Percentiles rank a stretch among this genome's conserved stretches.
Evolutionary conservation across 1,140 invertebrate genomes (phyloP).

Genomic region (Drusus annulatus): DNA sequence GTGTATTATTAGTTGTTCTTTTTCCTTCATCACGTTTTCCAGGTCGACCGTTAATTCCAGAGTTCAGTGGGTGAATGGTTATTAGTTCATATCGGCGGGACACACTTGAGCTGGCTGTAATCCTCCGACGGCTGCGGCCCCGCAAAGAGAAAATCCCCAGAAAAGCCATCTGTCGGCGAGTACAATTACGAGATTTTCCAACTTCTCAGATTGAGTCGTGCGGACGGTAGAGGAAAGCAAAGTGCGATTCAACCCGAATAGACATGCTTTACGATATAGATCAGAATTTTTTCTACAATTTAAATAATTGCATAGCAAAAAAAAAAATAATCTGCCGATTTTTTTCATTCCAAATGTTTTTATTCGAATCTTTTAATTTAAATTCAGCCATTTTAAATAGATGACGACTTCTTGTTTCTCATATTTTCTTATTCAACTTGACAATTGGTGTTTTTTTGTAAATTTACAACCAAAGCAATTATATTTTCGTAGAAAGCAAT

Average conservation of each 20-base stretch:
- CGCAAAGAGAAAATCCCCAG: slow-evolving; percentile 40
- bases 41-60: slow-evolving; percentile 17
- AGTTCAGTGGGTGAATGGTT: slow-evolving; percentile 45
- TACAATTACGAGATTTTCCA: slow-evolving; percentile 58
- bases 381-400: too few species aligned
- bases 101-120: slow-evolving; percentile 51
- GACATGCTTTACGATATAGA: too few species aligned
- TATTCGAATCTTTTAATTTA: too few species aligned
- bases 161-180: slow-evolving; percentile 55
- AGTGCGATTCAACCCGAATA: neutral
- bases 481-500: too few species aligned
- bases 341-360: too few species aligned
- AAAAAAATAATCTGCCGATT: too few species aligned
- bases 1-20: neutral
- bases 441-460: too few species aligned
- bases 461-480: too few species aligned
- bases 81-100: slow-evolving; percentile 49
- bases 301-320: too few species aligned
- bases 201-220: slow-evolving; percentile 54
- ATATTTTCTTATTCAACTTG: too few species aligned
- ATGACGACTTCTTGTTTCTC: too few species aligned
- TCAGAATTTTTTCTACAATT: too few species aligned
- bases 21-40: slow-evolving; percentile 10
- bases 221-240: neutral
- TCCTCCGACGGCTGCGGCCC: slow-evolving; percentile 19